Evolutionary conservation across 2,888 invertebrate genomes (phyloP).

Genomic region (Chelonus formosanus): DNA sequence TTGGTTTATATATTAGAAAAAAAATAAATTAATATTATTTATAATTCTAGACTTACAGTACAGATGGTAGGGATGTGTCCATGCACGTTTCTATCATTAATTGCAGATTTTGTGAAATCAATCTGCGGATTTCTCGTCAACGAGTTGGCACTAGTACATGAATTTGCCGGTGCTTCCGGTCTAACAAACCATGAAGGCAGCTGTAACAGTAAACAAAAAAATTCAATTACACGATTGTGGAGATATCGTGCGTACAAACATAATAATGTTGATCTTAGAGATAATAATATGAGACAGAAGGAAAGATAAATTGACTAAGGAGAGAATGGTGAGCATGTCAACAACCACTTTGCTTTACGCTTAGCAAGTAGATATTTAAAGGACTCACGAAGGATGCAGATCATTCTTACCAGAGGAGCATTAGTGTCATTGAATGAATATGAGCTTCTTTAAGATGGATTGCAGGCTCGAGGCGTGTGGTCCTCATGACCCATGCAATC

Average conservation of each 20-base stretch:
- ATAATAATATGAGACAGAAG: conserved; percentile 11
- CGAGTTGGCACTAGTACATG: conserved; percentile 16
- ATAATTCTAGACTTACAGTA: conserved; percentile 50
- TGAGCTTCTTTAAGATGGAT: conserved; percentile 57
- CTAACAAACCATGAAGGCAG: conserved; percentile 59
- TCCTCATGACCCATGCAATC: conserved; percentile 39
- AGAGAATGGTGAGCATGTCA: conserved; percentile 31
- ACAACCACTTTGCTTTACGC: conserved; percentile 30
- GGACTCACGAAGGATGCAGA: conserved; percentile 16
- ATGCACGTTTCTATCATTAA: conserved; percentile 53
- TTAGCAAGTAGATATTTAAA: conserved; percentile 9
- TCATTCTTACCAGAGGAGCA: conserved; percentile 38
- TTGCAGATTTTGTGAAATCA: conserved; percentile 44
- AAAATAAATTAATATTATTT: too few relatives aligned
- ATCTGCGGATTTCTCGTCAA: conserved; percentile 30
- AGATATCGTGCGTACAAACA: conserved; percentile 10
- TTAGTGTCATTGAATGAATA: conserved; percentile 57
- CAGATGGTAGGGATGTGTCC: conserved; percentile 61
- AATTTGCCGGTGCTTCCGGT: conserved; percentile 53
- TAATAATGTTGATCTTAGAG: conserved; percentile 3
- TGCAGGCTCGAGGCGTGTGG: conserved; percentile 48
- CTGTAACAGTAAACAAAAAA: conserved; percentile 47
- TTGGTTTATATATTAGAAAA: too few relatives aligned
- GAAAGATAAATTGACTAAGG: conserved; percentile 17
- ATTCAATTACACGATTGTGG: conserved; percentile 7